Conservation (phyloP, 2,888 invertebrate genomes). For the Plagodis dolabraria region DNA sequence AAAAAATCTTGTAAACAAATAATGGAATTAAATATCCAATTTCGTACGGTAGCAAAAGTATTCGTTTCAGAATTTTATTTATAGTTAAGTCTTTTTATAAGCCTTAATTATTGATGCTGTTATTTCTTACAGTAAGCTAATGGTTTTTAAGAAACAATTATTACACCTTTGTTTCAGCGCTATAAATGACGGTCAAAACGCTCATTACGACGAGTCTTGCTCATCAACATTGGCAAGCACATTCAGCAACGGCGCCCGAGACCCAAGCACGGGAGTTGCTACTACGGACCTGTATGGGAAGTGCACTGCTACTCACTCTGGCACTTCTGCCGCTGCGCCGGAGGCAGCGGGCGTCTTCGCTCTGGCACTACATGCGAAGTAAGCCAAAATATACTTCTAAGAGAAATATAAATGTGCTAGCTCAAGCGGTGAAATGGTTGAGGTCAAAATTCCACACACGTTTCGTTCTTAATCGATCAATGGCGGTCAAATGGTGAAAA, state of each 20-base stretch:
- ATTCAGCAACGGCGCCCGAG: conserved; percentile 99
- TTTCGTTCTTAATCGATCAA: too few species aligned
- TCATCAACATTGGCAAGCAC: conserved; percentile 99
- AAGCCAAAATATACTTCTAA: conserved; percentile 50
- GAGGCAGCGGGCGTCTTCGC: conserved; percentile 99
- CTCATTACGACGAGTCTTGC: conserved; percentile 99
- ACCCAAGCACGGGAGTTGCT: conserved; percentile 99
- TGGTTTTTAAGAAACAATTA: neutral
- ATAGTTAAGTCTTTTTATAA: too few species aligned
- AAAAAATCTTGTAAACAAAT: too few species aligned
- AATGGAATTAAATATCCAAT: too few species aligned
- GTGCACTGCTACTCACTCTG: conserved; percentile 99
- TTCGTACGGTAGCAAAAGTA: too few species aligned
- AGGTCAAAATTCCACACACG: too few species aligned
- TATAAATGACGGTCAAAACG: conserved; percentile 99
- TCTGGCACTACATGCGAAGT: conserved; percentile 98
- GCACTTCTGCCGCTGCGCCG: conserved; percentile 99
- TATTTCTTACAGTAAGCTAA: neutral
- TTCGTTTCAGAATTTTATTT: too few species aligned
- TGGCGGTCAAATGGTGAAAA: too few species aligned
- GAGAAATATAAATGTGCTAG: too few species aligned
- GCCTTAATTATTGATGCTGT: too few species aligned
- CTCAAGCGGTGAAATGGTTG: too few species aligned
- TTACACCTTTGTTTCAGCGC: conserved; percentile 84
- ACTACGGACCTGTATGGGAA: conserved; percentile 99